A percentile compares a stretch with the other conserved stretches of the same genome.
phyloP scores from a whole-genome alignment of 2,797 vertebrate genomes.

The Notolepis coatsorum region DNA sequence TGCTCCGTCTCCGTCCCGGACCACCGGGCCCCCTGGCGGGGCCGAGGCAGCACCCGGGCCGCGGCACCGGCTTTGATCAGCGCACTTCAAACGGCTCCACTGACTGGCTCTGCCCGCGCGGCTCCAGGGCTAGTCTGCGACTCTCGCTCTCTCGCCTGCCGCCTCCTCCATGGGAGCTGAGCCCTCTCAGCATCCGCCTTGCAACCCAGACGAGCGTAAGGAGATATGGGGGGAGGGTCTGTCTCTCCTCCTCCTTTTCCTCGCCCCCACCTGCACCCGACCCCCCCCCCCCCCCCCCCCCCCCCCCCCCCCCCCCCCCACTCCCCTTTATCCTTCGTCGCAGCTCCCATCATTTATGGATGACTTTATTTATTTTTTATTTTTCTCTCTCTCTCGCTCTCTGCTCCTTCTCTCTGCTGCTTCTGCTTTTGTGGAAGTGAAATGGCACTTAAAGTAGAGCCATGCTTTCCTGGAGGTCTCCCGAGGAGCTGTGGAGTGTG shows the following conservation, averaged over 20 bases:
- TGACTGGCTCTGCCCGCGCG: slow-evolving; percentile 43
- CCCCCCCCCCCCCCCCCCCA: not conserved
- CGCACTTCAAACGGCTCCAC: slow-evolving; percentile 60
- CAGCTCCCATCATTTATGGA: slow-evolving; percentile 76
- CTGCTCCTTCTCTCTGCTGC: slow-evolving; percentile 1
- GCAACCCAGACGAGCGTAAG: slow-evolving; percentile 47
- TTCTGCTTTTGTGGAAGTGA: slow-evolving; percentile 59
- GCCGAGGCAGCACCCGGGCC: slow-evolving; percentile 43
- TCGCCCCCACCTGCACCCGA: slow-evolving; percentile 29
- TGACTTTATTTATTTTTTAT: slow-evolving; percentile 79
- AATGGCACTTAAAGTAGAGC: slow-evolving; percentile 61
- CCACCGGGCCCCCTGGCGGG: slow-evolving; percentile 34
- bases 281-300: not conserved
- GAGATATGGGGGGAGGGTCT: slow-evolving; percentile 44
- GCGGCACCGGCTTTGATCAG: slow-evolving; percentile 66
- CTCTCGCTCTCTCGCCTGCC: slow-evolving; percentile 26
- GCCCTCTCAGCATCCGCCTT: slow-evolving; percentile 51
- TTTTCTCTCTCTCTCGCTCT: slow-evolving; percentile 20
- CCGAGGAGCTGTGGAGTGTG: slow-evolving; percentile 45
- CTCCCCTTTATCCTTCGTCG: too few relatives aligned
- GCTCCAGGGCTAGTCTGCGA: not conserved
- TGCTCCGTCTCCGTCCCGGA: slow-evolving; percentile 41
- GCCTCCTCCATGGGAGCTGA: slow-evolving; percentile 27
- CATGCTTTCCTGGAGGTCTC: slow-evolving; percentile 39
- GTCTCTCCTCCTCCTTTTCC: slow-evolving; percentile 50